Percentiles rank a stretch among this genome's conserved stretches.
Evolutionary conservation across 2,797 vertebrate genomes (phyloP).

Genomic region (Nothura maculosa): DNA sequence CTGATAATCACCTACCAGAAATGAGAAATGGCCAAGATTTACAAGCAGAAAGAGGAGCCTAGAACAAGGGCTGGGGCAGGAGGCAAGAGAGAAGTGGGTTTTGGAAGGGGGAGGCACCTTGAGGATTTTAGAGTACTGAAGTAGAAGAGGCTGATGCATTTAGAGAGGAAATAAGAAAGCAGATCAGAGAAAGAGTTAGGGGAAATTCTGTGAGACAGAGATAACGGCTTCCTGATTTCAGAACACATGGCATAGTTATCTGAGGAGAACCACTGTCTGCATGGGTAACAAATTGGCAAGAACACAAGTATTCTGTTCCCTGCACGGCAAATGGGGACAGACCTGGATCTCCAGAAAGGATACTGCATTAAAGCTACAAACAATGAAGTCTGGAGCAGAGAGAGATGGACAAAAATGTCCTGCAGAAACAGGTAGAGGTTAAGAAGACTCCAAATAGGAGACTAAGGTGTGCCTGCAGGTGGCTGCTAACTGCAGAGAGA

Average conservation of each 20-base stretch:
- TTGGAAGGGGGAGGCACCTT: not conserved
- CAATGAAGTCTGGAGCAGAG: not conserved
- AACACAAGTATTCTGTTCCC: not conserved
- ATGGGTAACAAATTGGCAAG: not conserved
- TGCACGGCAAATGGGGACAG: not conserved
- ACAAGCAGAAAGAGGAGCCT: accelerated
- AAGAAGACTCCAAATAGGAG: not conserved
- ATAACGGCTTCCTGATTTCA: not conserved
- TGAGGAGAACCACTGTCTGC: not conserved
- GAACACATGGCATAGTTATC: not conserved
- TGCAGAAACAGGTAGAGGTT: not conserved
- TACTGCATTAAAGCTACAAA: accelerated
- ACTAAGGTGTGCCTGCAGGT: accelerated
- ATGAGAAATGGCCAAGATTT: not conserved
- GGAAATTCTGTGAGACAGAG: not conserved
- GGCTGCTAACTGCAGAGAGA: not conserved
- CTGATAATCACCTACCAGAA: not conserved
- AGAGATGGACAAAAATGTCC: not conserved
- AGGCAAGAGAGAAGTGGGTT: not conserved
- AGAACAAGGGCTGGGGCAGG: accelerated
- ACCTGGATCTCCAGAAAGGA: not conserved
- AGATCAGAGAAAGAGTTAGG: not conserved
- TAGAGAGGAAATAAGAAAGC: not conserved
- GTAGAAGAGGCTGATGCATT: not conserved
- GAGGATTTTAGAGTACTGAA: not conserved